A percentile compares a stretch with the other conserved stretches of the same genome.
Conservation (phyloP, 2,113 vertebrate species). For the Hippopotamus amphibius region DNA sequence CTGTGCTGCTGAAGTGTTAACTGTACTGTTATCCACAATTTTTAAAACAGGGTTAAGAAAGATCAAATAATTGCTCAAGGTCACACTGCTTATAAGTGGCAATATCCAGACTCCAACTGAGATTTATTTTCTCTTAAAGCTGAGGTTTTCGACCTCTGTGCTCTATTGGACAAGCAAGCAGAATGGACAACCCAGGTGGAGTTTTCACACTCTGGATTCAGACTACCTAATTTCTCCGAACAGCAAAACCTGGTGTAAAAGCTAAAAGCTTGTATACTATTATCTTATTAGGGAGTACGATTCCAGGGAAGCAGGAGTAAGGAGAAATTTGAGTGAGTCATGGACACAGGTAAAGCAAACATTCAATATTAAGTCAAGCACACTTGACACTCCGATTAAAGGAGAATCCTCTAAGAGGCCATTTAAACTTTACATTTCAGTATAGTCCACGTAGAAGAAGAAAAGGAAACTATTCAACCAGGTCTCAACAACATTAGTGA, state of each 20-base stretch:
- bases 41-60: background rate
- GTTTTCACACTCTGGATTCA: background rate
- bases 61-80: background rate
- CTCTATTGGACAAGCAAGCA: background rate
- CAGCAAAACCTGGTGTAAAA: background rate
- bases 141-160: background rate
- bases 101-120: background rate
- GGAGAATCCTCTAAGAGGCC: background rate
- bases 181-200: background rate
- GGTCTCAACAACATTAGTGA: background rate
- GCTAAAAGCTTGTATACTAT: background rate
- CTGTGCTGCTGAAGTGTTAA: background rate
- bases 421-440: background rate
- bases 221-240: background rate
- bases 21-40: background rate
- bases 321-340: background rate
- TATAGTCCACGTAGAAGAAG: background rate
- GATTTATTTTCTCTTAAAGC: background rate
- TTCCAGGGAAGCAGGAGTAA: background rate
- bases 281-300: background rate
- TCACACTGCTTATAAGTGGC: background rate
- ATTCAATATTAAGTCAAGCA: background rate
- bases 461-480: background rate
- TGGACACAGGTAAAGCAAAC: background rate
- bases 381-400: background rate